Percentiles rank a stretch among this genome's conserved stretches.
These are phyloP conservation scores for Chaetops frenatus DNA, from an alignment of 2,113 vertebrate species.

Conservation along the genomic window DNA sequence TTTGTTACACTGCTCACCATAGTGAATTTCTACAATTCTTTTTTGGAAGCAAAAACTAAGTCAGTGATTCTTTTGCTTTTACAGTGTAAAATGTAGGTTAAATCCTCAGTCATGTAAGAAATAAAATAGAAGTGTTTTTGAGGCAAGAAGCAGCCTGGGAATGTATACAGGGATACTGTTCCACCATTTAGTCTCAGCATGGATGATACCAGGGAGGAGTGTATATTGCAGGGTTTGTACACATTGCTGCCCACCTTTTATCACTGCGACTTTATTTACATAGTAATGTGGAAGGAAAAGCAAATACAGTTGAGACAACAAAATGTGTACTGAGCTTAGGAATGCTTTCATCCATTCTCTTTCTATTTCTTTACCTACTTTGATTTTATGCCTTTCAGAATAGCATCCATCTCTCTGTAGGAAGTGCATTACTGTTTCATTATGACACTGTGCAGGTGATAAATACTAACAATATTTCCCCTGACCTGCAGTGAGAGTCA, in stretches of 20 bases:
- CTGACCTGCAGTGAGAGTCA: neutral
- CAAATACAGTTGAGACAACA: neutral
- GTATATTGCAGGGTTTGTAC: neutral
- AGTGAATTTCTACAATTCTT: neutral
- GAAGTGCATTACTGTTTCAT: neutral
- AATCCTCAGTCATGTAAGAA: neutral
- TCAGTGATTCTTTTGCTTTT: neutral
- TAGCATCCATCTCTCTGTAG: neutral
- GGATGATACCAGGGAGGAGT: neutral
- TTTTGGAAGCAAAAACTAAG: neutral
- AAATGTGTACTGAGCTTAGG: neutral
- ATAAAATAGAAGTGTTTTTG: neutral
- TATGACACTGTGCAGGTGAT: neutral
- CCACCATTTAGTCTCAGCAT: neutral
- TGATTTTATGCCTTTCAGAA: conserved; percentile 5
- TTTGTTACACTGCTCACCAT: neutral
- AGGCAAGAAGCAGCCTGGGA: neutral
- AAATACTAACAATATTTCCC: neutral
- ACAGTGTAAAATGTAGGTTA: neutral
- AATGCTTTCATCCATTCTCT: neutral
- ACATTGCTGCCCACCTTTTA: neutral
- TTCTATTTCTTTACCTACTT: neutral
- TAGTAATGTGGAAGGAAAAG: neutral
- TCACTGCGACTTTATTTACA: neutral
- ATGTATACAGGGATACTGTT: neutral